These are phyloP conservation scores for Plagiodera versicolora DNA, from an alignment of 2,888 invertebrate species.

Conservation along the genomic window DNA sequence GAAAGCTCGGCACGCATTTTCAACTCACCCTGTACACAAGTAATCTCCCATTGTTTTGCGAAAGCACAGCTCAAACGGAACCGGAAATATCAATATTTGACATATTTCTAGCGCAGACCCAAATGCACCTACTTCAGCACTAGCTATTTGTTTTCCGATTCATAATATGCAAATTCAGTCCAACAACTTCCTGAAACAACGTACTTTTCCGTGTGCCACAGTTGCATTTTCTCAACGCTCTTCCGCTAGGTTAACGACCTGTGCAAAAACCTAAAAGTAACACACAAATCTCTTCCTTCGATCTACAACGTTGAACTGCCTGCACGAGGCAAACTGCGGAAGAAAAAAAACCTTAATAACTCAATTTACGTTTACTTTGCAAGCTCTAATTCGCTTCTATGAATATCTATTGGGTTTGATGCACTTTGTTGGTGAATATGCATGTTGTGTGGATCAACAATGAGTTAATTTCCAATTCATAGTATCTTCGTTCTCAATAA, in stretches of 20 bases:
- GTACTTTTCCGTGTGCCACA: not conserved
- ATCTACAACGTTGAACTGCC: conserved; percentile 20
- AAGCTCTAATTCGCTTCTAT: not conserved
- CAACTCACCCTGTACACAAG: too few relatives aligned
- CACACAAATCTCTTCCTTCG: conserved; percentile 17
- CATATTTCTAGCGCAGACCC: too few relatives aligned
- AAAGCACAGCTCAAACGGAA: too few relatives aligned
- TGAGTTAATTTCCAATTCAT: too few relatives aligned
- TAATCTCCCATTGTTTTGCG: too few relatives aligned
- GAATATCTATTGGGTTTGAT: not conserved
- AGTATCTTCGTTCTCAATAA: too few relatives aligned
- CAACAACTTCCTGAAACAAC: not conserved
- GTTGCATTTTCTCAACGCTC: not conserved
- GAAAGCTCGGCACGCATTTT: too few relatives aligned
- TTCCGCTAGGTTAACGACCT: not conserved
- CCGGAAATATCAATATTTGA: too few relatives aligned
- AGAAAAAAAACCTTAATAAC: conserved; percentile 22
- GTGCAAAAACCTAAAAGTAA: conserved; percentile 15
- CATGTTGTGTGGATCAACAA: too few relatives aligned
- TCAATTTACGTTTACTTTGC: conserved; percentile 15
- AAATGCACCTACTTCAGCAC: too few relatives aligned
- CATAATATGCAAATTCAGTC: not conserved
- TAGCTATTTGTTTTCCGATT: too few relatives aligned
- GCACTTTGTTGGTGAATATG: too few relatives aligned
- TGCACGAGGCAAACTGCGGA: conserved; percentile 16